Evolutionary conservation across 2,797 vertebrate species (phyloP).

Genomic region (Artibeus lituratus): DNA sequence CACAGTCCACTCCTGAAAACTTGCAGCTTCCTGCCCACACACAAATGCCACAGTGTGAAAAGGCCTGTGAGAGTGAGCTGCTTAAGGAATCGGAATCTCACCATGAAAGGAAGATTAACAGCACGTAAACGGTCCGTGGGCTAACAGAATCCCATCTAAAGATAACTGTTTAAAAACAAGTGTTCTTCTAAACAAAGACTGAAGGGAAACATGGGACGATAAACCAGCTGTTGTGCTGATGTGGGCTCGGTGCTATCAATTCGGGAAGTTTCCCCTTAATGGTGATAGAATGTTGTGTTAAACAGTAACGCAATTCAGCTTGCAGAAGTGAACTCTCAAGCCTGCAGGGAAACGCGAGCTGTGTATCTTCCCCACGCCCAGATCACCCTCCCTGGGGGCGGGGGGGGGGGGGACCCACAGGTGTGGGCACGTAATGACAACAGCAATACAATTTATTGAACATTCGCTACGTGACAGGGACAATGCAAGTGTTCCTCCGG

Average conservation of each 20-base stretch:
- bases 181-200: background rate
- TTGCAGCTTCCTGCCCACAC: background rate
- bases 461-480: background rate
- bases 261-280: background rate
- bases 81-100: background rate
- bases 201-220: background rate
- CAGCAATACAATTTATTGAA: background rate
- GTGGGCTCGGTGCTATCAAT: rapidly evolving
- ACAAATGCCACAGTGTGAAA: background rate
- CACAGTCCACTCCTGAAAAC: background rate
- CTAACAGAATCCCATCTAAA: background rate
- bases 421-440: background rate
- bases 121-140: background rate
- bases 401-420: background rate
- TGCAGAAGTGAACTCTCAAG: background rate
- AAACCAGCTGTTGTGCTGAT: too few relatives aligned
- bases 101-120: background rate
- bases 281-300: background rate
- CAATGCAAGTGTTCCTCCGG: background rate
- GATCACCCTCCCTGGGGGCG: background rate
- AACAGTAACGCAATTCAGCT: background rate
- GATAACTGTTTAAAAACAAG: background rate
- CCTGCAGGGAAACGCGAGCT: background rate
- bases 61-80: background rate
- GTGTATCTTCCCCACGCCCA: background rate